A percentile compares a stretch with the other conserved stretches of the same genome.
Evolutionary conservation across 1,140 invertebrate genomes (phyloP).

Genomic region (Drosophila yakuba): DNA sequence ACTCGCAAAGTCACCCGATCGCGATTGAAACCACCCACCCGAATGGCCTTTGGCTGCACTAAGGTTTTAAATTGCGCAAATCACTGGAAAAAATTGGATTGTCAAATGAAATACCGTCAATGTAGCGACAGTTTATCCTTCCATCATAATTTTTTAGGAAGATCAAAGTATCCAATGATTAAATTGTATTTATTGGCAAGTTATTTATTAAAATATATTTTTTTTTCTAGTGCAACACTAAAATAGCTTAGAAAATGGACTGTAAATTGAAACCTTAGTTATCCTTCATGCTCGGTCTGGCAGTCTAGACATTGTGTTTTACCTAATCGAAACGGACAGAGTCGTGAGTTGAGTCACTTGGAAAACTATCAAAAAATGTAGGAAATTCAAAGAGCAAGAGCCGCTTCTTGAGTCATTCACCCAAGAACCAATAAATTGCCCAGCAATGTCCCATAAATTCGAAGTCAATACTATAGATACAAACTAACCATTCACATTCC

Average conservation of each 20-base stretch:
- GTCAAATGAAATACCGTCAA: too few species aligned
- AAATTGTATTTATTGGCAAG: too few species aligned
- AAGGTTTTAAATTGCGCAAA: slow-evolving; percentile 5
- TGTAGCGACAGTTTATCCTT: too few species aligned
- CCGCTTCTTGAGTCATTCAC: slow-evolving; percentile 33
- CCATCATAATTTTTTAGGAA: too few species aligned
- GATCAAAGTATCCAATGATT: too few species aligned
- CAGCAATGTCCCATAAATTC: slow-evolving; percentile 31
- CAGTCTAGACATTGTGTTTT: slow-evolving; percentile 31
- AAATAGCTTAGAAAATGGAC: slow-evolving; percentile 11
- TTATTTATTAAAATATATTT: too few species aligned
- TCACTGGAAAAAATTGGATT: slow-evolving; percentile 16
- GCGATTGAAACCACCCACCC: slow-evolving; percentile 43
- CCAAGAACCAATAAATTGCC: slow-evolving; percentile 18
- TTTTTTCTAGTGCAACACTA: neutral
- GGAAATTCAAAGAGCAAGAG: slow-evolving; percentile 30
- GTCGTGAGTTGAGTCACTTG: slow-evolving; percentile 39
- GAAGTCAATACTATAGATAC: slow-evolving; percentile 14
- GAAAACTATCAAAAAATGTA: neutral
- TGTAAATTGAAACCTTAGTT: slow-evolving; percentile 26
- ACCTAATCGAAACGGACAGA: slow-evolving; percentile 26
- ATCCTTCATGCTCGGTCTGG: slow-evolving; percentile 20
- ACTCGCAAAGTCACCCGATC: slow-evolving; percentile 36
- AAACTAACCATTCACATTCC: slow-evolving; percentile 37
- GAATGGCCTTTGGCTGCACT: slow-evolving; percentile 35